Percentiles rank a stretch among this genome's conserved stretches.
Evolutionary conservation across 92 coral and sea anemone genomes (phyloP).

Genomic region (Ricordea florida): DNA sequence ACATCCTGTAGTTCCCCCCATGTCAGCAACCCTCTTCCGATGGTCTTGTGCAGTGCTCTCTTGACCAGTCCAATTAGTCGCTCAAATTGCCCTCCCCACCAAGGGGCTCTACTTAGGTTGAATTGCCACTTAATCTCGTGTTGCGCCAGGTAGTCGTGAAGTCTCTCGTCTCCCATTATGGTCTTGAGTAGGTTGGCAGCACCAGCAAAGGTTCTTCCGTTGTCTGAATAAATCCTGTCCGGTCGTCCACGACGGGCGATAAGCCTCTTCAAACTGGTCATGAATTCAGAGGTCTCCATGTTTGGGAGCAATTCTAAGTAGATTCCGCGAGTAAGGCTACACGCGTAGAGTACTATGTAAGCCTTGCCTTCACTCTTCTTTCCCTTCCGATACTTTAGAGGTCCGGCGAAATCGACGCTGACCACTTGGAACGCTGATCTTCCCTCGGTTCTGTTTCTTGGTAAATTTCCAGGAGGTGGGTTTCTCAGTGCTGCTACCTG

Average conservation of each 20-base stretch:
- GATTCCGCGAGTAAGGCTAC: neutral
- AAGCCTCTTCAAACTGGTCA: slow-evolving; percentile 9
- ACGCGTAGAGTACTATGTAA: slow-evolving; percentile 5
- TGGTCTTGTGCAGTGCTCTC: too few relatives aligned
- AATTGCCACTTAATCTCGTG: neutral
- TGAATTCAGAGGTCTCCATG: slow-evolving; percentile 15
- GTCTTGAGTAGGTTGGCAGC: neutral
- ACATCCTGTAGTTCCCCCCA: slow-evolving; percentile 4
- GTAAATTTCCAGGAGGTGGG: neutral
- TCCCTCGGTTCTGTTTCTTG: neutral
- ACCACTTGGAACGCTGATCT: slow-evolving; percentile 1
- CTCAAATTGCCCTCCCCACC: slow-evolving; percentile 13
- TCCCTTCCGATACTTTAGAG: neutral
- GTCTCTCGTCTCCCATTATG: neutral
- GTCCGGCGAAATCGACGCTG: slow-evolving; percentile 1
- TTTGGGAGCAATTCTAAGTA: neutral
- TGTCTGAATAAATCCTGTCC: slow-evolving; percentile 10
- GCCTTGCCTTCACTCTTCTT: slow-evolving; percentile 8
- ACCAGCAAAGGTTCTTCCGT: neutral
- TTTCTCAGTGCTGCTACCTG: neutral
- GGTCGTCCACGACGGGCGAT: slow-evolving; percentile 7
- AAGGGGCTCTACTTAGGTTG: slow-evolving; percentile 12
- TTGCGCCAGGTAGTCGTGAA: neutral
- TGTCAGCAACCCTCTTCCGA: neutral
- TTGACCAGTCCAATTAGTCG: slow-evolving; percentile 11